phyloP scores from a whole-genome alignment of 2,888 invertebrate genomes.

The Sinodicranocentrus sp. region DNA sequence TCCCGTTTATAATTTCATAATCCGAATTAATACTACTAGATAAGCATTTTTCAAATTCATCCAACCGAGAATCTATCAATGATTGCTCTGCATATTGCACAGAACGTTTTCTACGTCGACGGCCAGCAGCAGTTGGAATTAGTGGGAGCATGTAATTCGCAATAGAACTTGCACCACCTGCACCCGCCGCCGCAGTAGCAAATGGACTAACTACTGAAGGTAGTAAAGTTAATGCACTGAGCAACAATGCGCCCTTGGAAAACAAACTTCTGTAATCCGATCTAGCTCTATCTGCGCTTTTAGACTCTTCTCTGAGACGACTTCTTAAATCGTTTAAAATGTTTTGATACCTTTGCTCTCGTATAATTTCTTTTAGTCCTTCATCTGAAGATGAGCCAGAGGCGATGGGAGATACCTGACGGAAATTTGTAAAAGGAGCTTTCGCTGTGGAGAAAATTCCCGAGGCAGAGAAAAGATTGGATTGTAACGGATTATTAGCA shows the following conservation, averaged over 20 bases:
- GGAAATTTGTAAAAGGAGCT: conserved; percentile 5
- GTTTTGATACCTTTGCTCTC: conserved; percentile 74
- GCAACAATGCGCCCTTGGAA: conserved; percentile 75
- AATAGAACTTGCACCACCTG: conserved; percentile 41
- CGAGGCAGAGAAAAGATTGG: neutral
- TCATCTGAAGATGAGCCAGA: conserved; percentile 1
- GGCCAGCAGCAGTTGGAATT: conserved; percentile 39
- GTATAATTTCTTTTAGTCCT: conserved; percentile 70
- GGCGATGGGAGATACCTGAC: conserved; percentile 17
- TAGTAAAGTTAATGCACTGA: conserved; percentile 74
- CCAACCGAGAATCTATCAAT: neutral
- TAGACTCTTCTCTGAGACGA: conserved; percentile 70
- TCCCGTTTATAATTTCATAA: neutral
- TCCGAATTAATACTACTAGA: conserved; percentile 29
- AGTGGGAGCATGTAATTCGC: conserved; percentile 66
- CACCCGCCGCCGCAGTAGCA: conserved; percentile 62
- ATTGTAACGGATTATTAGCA: neutral
- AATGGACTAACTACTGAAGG: conserved; percentile 68
- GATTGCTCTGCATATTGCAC: neutral
- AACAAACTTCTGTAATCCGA: conserved; percentile 72
- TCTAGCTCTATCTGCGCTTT: conserved; percentile 68
- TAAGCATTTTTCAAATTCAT: conserved; percentile 54
- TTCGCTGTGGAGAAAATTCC: conserved; percentile 5
- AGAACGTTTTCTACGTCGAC: conserved; percentile 47
- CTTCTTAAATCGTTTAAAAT: conserved; percentile 71